phyloP scores from a whole-genome alignment of 1,140 invertebrate genomes.

The Cyclina sinensis region DNA sequence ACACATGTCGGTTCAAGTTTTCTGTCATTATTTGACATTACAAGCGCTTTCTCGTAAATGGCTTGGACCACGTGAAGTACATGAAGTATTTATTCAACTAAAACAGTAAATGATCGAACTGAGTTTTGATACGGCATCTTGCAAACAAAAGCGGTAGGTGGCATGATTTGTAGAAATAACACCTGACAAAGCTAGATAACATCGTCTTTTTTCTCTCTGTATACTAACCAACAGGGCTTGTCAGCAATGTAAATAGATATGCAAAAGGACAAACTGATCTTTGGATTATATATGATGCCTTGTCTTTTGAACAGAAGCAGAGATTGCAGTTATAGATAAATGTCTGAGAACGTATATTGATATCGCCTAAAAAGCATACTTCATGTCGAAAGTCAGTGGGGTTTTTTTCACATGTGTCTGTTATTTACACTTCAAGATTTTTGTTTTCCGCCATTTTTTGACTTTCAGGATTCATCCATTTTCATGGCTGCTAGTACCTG shows the following conservation, averaged over 20 bases:
- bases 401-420: too few species aligned
- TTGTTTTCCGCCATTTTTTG: too few species aligned
- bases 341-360: too few species aligned
- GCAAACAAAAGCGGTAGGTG: conserved; percentile 22
- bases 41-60: not conserved
- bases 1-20: not conserved
- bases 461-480: too few species aligned
- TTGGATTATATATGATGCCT: too few species aligned
- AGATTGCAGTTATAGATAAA: too few species aligned
- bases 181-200: conserved; percentile 18
- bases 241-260: not conserved
- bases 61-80: not conserved
- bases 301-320: too few species aligned
- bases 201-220: not conserved
- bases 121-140: conserved; percentile 1
- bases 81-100: conserved; percentile 20
- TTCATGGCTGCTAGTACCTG: too few species aligned
- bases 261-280: not conserved
- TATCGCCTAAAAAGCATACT: too few species aligned
- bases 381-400: too few species aligned
- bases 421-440: too few species aligned
- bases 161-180: not conserved
- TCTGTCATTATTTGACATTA: conserved; percentile 20
- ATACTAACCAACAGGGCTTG: not conserved
- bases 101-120: conserved; percentile 10